phyloP scores from a whole-genome alignment of 2,797 vertebrate species.

The Margarornis squamiger region DNA sequence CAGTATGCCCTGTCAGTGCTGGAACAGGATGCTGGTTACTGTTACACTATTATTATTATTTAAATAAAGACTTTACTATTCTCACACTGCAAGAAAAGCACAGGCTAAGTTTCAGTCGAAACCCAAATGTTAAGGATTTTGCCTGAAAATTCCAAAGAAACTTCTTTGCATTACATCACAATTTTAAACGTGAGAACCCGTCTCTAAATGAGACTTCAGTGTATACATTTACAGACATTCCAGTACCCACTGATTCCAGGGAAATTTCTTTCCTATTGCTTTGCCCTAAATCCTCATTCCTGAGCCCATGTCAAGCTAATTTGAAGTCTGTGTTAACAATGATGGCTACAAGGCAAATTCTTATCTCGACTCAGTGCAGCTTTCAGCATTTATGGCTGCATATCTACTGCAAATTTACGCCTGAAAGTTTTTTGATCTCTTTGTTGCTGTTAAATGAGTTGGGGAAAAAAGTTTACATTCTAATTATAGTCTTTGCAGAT shows the following conservation, averaged over 20 bases:
- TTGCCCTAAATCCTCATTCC: conserved; percentile 11
- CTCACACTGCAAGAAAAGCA: neutral
- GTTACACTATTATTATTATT: neutral
- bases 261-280: neutral
- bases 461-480: conserved; percentile 44
- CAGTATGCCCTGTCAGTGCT: neutral
- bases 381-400: neutral
- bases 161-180: neutral
- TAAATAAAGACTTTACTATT: neutral
- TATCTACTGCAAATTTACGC: neutral
- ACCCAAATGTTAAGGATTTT: neutral
- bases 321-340: conserved; percentile 7
- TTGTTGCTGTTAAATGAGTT: conserved; percentile 54
- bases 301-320: neutral
- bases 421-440: conserved; percentile 46
- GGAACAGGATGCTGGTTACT: neutral
- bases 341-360: neutral
- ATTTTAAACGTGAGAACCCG: neutral
- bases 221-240: neutral
- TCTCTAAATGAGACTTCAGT: neutral
- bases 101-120: neutral
- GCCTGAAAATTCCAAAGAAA: neutral
- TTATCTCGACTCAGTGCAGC: neutral
- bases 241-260: neutral
- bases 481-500: conserved; percentile 69